phyloP scores from a whole-genome alignment of 2,113 vertebrate genomes.

The Bostrychus sinensis region DNA sequence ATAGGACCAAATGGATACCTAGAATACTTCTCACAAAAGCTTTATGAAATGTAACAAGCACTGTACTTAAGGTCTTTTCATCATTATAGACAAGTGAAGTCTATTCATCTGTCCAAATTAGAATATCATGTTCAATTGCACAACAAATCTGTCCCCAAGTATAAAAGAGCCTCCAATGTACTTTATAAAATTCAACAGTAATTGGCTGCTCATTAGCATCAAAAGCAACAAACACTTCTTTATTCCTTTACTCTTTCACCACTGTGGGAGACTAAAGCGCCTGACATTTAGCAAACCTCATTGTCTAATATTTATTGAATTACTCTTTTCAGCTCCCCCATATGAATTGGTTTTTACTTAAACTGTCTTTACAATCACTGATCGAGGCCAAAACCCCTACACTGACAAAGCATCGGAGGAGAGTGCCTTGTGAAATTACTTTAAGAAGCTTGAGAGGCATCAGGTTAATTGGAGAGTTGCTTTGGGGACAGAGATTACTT shows the following conservation, averaged over 20 bases:
- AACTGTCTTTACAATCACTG: conserved; percentile 7
- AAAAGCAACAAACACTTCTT: neutral
- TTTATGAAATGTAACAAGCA: no score
- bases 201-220: neutral
- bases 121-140: no score
- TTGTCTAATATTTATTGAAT: neutral
- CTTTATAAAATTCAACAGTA: no score
- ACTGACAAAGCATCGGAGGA: conserved; percentile 5
- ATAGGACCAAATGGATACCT: no score
- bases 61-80: no score
- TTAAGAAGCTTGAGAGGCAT: conserved; percentile 36
- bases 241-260: neutral
- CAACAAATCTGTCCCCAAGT: no score
- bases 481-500: conserved; percentile 31
- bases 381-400: conserved; percentile 9
- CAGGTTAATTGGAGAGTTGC: conserved; percentile 65
- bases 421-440: conserved; percentile 34
- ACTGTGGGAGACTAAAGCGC: neutral
- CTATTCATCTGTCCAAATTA: no score
- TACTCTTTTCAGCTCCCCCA: neutral
- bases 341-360: neutral
- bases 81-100: no score
- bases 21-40: no score
- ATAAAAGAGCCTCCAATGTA: no score
- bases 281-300: neutral